Percentiles rank a stretch among this genome's conserved stretches.
phyloP scores from a whole-genome alignment of 2,888 invertebrate species.

The Xestia ashworthii region DNA sequence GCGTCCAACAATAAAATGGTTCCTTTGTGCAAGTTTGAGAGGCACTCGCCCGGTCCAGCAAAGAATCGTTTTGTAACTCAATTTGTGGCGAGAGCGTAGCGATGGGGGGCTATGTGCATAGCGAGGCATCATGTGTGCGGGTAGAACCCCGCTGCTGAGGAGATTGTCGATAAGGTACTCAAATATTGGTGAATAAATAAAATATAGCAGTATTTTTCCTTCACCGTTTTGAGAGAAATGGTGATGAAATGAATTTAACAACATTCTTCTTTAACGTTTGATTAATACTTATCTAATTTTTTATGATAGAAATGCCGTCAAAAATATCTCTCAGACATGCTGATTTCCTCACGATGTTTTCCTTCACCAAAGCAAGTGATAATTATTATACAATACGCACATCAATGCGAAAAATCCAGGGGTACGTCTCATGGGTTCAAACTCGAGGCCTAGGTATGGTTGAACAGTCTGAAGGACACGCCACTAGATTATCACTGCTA shows the following conservation, averaged over 20 bases:
- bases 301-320: too few species aligned
- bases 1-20: constrained; percentile 64
- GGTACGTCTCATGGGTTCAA: too few species aligned
- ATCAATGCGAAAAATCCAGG: too few species aligned
- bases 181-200: constrained; percentile 4
- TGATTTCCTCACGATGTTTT: too few species aligned
- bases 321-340: too few species aligned
- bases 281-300: too few species aligned
- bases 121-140: constrained; percentile 32
- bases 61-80: constrained; percentile 89
- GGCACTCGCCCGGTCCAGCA: constrained; percentile 75
- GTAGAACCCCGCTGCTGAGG: constrained; percentile 1
- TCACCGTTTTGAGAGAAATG: neutral
- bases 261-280: neutral
- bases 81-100: constrained; percentile 84
- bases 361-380: too few species aligned
- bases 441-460: too few species aligned
- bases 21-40: constrained; percentile 84
- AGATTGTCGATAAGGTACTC: constrained; percentile 37
- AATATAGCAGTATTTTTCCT: neutral
- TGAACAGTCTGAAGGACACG: too few species aligned
- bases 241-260: neutral
- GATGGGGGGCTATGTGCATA: constrained; percentile 61
- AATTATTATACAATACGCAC: too few species aligned
- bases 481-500: too few species aligned